Percentiles rank a stretch among this genome's conserved stretches.
Evolutionary conservation across 1,140 invertebrate genomes (phyloP).

Genomic region (Macrotrachela quadricornifera): DNA sequence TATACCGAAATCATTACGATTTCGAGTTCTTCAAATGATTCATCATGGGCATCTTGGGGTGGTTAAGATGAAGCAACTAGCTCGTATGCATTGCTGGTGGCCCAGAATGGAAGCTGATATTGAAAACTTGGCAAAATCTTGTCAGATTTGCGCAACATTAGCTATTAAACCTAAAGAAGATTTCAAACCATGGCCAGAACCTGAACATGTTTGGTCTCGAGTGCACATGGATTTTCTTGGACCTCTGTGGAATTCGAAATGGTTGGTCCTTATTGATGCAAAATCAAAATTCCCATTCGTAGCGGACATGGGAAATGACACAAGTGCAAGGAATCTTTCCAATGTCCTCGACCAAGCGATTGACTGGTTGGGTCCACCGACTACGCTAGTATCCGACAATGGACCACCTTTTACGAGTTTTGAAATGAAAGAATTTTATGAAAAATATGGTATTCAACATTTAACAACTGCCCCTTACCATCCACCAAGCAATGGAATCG

Average conservation of each 20-base stretch:
- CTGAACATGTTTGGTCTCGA: conserved; percentile 13
- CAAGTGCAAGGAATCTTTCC: neutral
- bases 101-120: conserved; percentile 31
- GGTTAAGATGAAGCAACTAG: conserved; percentile 34
- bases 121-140: conserved; percentile 23
- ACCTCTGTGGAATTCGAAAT: conserved; percentile 15
- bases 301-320: conserved; percentile 6
- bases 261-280: conserved; percentile 29
- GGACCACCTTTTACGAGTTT: conserved; percentile 12
- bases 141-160: no score
- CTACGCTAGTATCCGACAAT: conserved; percentile 11
- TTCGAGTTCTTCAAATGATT: conserved; percentile 23
- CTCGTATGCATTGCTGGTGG: conserved; percentile 36
- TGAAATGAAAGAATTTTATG: conserved; percentile 10
- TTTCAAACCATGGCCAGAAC: conserved; percentile 13
- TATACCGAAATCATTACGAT: conserved; percentile 25
- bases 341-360: conserved; percentile 6
- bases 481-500: no score
- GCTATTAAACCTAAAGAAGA: conserved; percentile 15
- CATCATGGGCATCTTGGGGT: conserved; percentile 34
- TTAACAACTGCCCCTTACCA: conserved; percentile 20
- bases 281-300: conserved; percentile 34
- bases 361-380: conserved; percentile 10
- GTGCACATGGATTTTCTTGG: conserved; percentile 24
- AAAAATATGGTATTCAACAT: conserved; percentile 10